phyloP scores from a whole-genome alignment of 2,797 vertebrate species.

The Halcyon badia region DNA sequence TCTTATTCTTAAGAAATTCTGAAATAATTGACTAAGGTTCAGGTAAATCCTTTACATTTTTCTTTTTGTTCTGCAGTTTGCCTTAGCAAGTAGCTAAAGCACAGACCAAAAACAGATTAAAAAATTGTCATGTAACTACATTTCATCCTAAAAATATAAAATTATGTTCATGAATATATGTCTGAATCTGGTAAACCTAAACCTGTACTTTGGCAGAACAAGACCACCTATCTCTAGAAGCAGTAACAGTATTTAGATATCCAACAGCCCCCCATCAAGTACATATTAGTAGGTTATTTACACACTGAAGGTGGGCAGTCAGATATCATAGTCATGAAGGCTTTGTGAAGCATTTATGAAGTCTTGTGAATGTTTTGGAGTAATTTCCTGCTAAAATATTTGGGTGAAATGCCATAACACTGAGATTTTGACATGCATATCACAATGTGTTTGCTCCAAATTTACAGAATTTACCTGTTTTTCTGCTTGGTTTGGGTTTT shows the following conservation, averaged over 20 bases:
- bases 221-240: neutral
- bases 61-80: neutral
- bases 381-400: neutral
- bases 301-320: fast-evolving
- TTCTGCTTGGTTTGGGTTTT: fast-evolving
- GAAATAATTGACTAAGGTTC: neutral
- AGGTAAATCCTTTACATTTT: neutral
- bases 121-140: neutral
- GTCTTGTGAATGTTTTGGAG: neutral
- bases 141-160: neutral
- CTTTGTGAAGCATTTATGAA: neutral
- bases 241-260: neutral
- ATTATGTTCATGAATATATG: neutral
- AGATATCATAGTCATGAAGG: fast-evolving
- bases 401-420: neutral
- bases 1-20: neutral
- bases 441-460: neutral
- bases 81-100: neutral
- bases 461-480: neutral
- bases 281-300: neutral
- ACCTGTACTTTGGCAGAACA: neutral
- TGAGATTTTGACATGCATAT: neutral
- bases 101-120: neutral
- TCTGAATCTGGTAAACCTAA: neutral
- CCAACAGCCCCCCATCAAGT: neutral